Percentiles rank a stretch among this genome's conserved stretches.
Evolutionary conservation across 1,140 invertebrate genomes (phyloP).

Genomic region (Meloidogyne chitwoodi): DNA sequence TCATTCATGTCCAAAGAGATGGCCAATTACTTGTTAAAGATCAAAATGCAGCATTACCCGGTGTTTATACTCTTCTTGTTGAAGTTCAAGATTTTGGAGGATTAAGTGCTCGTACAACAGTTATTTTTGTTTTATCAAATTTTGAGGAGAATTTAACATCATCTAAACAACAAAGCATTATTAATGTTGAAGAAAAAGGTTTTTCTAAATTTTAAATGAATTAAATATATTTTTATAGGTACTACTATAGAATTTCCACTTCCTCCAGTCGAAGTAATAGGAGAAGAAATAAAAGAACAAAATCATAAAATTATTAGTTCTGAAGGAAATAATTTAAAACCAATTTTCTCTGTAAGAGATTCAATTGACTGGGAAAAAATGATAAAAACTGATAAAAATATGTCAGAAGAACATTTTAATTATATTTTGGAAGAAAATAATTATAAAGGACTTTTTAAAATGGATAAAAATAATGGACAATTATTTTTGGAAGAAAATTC

Average conservation of each 20-base stretch:
- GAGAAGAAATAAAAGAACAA: neutral
- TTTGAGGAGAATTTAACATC: neutral
- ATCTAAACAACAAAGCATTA: neutral
- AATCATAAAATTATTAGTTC: too few species aligned
- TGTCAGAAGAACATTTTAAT: neutral
- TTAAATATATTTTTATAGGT: neutral
- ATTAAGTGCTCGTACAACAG: neutral
- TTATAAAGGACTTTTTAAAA: neutral
- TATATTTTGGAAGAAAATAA: conserved; percentile 1
- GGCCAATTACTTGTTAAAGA: conserved; percentile 23
- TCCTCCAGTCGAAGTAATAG: neutral
- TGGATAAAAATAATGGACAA: conserved; percentile 7
- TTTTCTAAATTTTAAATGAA: neutral
- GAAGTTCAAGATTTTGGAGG: conserved; percentile 7
- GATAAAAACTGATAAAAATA: neutral
- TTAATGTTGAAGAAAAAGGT: neutral
- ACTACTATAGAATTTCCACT: neutral
- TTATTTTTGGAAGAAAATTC: neutral
- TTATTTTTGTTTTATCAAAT: neutral
- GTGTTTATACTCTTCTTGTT: conserved; percentile 11
- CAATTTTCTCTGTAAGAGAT: neutral
- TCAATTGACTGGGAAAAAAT: neutral
- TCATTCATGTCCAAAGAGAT: conserved; percentile 21
- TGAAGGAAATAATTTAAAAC: neutral
- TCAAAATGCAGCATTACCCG: neutral